These are phyloP conservation scores for Trachemys scripta DNA, from an alignment of 2,113 vertebrate species.

Conservation along the genomic window DNA sequence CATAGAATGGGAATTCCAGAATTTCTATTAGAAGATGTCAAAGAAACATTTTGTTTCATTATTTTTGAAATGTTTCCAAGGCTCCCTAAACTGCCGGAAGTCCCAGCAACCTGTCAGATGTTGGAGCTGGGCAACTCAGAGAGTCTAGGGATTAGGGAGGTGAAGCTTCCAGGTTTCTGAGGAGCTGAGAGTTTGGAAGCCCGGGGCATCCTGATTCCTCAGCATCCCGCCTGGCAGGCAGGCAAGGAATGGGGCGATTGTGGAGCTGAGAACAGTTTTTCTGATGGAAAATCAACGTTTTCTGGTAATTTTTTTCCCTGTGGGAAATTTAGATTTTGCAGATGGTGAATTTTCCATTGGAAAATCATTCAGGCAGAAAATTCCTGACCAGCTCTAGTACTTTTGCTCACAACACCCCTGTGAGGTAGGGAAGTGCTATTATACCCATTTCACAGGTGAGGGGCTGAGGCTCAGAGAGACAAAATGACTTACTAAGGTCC, in stretches of 20 bases:
- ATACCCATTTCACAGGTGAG: background rate
- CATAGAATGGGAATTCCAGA: background rate
- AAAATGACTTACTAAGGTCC: background rate
- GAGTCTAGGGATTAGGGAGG: background rate
- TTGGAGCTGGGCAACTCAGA: background rate
- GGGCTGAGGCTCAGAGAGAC: background rate
- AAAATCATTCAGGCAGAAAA: background rate
- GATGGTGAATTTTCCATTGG: background rate
- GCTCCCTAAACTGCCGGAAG: background rate
- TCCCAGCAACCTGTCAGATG: background rate
- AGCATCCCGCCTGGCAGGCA: background rate
- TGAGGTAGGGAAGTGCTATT: background rate
- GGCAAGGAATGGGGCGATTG: rapidly evolving
- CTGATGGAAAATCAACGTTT: background rate
- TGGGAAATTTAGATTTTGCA: background rate
- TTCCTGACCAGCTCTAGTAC: background rate
- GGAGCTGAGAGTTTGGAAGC: too few relatives aligned
- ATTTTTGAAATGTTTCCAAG: background rate
- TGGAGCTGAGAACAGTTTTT: background rate
- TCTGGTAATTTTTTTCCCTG: background rate
- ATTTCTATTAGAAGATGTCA: background rate
- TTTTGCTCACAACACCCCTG: background rate
- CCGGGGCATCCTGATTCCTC: too few relatives aligned
- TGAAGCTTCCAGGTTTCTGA: too few relatives aligned
- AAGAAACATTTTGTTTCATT: background rate